Percentiles rank a stretch among this genome's conserved stretches.
Conservation (phyloP, 2,113 vertebrate species). For the Poeciliopsis occidentalis region DNA sequence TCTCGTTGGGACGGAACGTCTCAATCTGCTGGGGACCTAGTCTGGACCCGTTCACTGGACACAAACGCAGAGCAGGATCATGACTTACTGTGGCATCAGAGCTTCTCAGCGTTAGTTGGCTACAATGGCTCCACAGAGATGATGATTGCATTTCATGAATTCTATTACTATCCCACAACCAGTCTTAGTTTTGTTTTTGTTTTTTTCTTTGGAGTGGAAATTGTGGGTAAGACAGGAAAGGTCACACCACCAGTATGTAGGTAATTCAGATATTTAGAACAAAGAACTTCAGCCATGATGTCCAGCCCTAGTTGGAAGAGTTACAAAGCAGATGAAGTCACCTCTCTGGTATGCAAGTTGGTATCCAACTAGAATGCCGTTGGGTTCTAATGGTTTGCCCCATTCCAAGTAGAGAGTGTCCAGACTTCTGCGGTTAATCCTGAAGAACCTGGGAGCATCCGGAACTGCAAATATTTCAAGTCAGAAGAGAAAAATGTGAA, state of each 20-base stretch:
- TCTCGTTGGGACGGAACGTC: constrained; percentile 87
- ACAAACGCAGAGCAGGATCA: constrained; percentile 1
- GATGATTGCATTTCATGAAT: too few species aligned
- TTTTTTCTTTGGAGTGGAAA: too few species aligned
- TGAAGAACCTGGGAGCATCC: constrained; percentile 87
- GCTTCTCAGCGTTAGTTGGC: too few species aligned
- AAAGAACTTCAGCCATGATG: too few species aligned
- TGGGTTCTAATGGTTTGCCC: constrained; percentile 93
- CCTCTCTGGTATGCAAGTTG: constrained; percentile 88
- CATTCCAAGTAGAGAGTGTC: constrained; percentile 88
- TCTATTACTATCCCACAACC: too few species aligned
- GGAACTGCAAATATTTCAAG: constrained; percentile 81
- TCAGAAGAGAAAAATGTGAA: neutral
- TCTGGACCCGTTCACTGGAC: constrained; percentile 89
- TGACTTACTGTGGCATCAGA: neutral
- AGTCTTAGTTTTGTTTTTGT: too few species aligned
- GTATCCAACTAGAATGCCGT: constrained; percentile 91
- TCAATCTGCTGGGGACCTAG: constrained; percentile 76
- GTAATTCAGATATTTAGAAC: too few species aligned
- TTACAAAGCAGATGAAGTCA: constrained; percentile 61
- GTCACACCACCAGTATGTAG: too few species aligned
- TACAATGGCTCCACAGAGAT: too few species aligned
- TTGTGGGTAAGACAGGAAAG: too few species aligned
- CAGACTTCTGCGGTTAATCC: constrained; percentile 84
- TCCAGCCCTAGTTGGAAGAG: neutral